Evolutionary conservation across 2,113 vertebrate species (phyloP).

Genomic region (Climacteris rufus): DNA sequence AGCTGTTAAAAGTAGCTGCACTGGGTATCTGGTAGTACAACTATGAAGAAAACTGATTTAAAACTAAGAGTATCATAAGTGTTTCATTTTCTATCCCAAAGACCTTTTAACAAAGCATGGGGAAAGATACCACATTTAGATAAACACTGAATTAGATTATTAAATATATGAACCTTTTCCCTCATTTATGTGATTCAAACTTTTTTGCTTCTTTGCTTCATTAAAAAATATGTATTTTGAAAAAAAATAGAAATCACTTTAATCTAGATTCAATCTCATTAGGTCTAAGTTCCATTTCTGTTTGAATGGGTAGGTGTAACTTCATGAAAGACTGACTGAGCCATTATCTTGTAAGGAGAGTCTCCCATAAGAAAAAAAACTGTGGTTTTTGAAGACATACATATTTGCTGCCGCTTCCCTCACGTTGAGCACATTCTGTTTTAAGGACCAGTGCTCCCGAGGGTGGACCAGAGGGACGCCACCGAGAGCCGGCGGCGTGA

Average conservation of each 20-base stretch:
- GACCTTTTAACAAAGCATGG: neutral
- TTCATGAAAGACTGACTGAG: neutral
- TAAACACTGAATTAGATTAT: neutral
- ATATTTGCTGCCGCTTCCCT: too few species aligned
- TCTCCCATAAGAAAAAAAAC: rapidly evolving
- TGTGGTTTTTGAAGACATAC: neutral
- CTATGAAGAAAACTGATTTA: neutral
- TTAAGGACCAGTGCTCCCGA: too few species aligned
- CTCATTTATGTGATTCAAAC: neutral
- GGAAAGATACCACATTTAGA: neutral
- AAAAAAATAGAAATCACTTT: neutral
- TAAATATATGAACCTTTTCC: neutral
- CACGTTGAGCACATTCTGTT: too few species aligned
- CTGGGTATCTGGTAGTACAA: neutral
- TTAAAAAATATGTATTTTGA: neutral
- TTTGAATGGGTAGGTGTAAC: neutral
- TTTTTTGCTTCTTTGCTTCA: neutral
- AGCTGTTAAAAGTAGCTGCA: neutral
- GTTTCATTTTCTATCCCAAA: neutral
- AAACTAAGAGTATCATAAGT: rapidly evolving
- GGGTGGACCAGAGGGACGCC: too few species aligned
- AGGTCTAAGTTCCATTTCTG: neutral
- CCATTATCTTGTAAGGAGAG: neutral
- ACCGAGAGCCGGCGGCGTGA: too few species aligned
- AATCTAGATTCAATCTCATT: neutral